Base-by-base conservation (phyloP, 2,797 vertebrate species). In the Scomberomorus guttatus region DNA sequence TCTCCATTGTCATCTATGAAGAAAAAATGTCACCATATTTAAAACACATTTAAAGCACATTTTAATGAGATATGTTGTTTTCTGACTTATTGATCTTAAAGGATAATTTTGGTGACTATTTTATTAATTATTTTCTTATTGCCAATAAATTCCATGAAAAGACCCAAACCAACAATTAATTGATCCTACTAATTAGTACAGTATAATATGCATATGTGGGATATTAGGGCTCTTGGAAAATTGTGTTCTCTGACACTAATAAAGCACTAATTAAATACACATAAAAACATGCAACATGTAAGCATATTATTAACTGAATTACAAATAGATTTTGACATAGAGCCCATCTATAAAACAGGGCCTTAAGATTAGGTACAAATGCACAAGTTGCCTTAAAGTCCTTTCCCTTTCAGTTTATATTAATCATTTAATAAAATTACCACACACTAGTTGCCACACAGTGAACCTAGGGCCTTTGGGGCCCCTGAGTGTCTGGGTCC, bases 1-100 rank as follows among this genome's bases (percentile, higher is more conserved):
- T 96, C 95, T 83, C 97, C 97, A 72, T 90, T 94, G 90, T 97
- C 95, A 94, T 98, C 98, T 99, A 90, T 73, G 81, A 90, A 92
- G 39, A 89, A 4, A 77, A 86, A n/a, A 32, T 13, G 14, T 75
- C 48, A 74, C 1, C 4, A 60, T 0, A 55, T 39, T 37, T n/a
- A 5, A 54, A 63, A 6, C 50, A 20, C 4, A 55, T 13, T 22
- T 20, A 42, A 44, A 20, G 20, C 27, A 55, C 18, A 20, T 22
- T 15, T 37, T 27, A 8, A 54, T 8, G 4, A 32, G 1, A 7
- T 27, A 56, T 62, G 58, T 27, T 48, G n/a, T 25, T 42, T 39
- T 25, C 25, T 44, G 25, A 22, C 10, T 24, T 58, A 25, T 20
- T 60, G 20, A 24, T 60, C 10, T n/a, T 14, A 50, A 32, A 42